Percentiles rank a stretch among this genome's conserved stretches.
Evolutionary conservation across 2,797 vertebrate species (phyloP).

Genomic region (Sciaenops ocellatus): DNA sequence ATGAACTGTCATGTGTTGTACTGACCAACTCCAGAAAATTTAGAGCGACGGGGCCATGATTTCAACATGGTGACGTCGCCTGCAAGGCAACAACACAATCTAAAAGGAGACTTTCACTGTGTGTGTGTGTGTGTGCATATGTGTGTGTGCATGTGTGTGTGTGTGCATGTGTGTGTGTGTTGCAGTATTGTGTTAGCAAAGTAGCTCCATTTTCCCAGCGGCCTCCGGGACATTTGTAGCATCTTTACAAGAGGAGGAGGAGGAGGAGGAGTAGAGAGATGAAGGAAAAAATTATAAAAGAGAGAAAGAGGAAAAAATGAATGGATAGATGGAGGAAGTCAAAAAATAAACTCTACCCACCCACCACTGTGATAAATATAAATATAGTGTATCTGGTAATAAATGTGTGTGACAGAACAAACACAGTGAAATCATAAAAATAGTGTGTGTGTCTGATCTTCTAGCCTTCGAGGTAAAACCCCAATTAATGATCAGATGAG

Average conservation of each 20-base stretch:
- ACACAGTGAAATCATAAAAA: background rate
- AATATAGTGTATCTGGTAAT: constrained; percentile 7
- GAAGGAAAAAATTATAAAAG: background rate
- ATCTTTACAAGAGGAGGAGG: constrained; percentile 48
- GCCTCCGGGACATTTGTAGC: constrained; percentile 51
- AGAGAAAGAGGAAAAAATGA: background rate
- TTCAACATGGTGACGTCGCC: constrained; percentile 33
- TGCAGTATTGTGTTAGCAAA: constrained; percentile 58
- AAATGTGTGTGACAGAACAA: background rate
- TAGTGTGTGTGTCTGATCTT: constrained; percentile 22
- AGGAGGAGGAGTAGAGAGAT: background rate
- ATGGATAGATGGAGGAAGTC: background rate
- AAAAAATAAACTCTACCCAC: constrained; percentile 30
- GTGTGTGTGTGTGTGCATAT: constrained; percentile 26
- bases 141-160: constrained; percentile 25
- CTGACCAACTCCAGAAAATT: constrained; percentile 21
- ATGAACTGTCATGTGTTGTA: constrained; percentile 26
- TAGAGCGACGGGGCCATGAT: background rate
- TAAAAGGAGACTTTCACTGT: constrained; percentile 36
- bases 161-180: constrained; percentile 23
- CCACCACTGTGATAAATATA: constrained; percentile 40
- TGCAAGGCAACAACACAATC: constrained; percentile 27
- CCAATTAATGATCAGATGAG: constrained; percentile 28
- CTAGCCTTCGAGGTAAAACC: constrained; percentile 38
- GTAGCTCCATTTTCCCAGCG: constrained; percentile 56